Conservation (phyloP, 2,888 invertebrate species). For the Dioctria rufipes region DNA sequence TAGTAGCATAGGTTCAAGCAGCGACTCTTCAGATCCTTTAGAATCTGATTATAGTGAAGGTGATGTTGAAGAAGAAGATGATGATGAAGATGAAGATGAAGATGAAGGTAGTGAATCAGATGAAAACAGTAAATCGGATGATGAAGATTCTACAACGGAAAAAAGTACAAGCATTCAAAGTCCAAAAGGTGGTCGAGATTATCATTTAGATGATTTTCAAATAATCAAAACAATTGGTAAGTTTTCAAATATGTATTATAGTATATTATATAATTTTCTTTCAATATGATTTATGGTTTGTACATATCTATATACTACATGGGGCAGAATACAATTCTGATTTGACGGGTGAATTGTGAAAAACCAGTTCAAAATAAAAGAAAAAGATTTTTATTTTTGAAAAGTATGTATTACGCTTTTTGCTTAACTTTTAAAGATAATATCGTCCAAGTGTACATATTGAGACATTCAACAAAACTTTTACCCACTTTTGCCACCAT, state of each 20-base stretch:
- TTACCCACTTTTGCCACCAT: no score
- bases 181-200: constrained; percentile 72
- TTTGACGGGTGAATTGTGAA: no score
- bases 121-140: constrained; percentile 43
- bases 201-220: constrained; percentile 85
- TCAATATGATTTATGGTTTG: background rate
- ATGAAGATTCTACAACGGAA: constrained; percentile 32
- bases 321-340: no score
- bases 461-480: no score
- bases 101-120: constrained; percentile 40
- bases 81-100: constrained; percentile 50
- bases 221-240: constrained; percentile 91
- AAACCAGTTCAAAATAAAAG: no score
- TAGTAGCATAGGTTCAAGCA: constrained; percentile 64
- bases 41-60: constrained; percentile 69
- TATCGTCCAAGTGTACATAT: no score
- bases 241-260: constrained; percentile 66
- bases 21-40: constrained; percentile 70
- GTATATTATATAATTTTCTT: background rate
- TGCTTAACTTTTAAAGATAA: no score
- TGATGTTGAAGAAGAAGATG: constrained; percentile 60
- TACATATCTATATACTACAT: background rate
- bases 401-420: no score
- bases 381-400: no score
- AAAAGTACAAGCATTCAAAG: background rate